phyloP scores from a whole-genome alignment of 2,888 invertebrate species.

The Electrophaes corylata region DNA sequence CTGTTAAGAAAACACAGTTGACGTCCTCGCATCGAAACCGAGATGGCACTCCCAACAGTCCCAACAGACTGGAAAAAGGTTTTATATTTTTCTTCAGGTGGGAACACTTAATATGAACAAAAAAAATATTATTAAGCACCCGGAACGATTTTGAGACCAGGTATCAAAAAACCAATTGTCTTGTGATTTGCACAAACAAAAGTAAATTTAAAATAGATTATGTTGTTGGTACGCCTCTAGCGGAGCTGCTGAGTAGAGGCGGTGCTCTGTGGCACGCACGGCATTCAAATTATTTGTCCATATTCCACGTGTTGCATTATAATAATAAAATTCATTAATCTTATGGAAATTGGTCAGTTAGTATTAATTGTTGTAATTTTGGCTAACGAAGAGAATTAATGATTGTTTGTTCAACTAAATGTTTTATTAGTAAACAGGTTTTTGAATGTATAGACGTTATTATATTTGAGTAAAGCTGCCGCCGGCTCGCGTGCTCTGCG shows the following conservation, averaged over 20 bases:
- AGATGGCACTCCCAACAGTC: too few relatives aligned
- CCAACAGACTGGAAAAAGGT: too few relatives aligned
- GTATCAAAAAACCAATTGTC: neutral
- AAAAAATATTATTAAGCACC: too few relatives aligned
- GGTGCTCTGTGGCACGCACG: neutral
- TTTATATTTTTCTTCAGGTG: too few relatives aligned
- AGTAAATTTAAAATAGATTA: too few relatives aligned
- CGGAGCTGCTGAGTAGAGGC: neutral
- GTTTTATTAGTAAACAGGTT: neutral
- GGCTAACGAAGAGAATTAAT: neutral
- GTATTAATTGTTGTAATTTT: neutral
- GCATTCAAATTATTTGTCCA: conserved; percentile 7
- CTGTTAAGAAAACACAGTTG: too few relatives aligned
- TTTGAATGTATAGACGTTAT: neutral
- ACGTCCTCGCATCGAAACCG: too few relatives aligned
- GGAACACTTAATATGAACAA: too few relatives aligned
- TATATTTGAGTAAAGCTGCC: too few relatives aligned
- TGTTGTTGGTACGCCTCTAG: conserved; percentile 1
- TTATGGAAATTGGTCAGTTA: neutral
- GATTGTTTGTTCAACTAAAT: neutral
- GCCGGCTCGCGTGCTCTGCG: too few relatives aligned
- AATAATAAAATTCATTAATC: neutral
- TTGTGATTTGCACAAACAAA: neutral
- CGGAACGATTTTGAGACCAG: too few relatives aligned
- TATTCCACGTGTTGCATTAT: neutral